Conservation (phyloP, 2,113 vertebrate genomes). For the Verasper variegatus region DNA sequence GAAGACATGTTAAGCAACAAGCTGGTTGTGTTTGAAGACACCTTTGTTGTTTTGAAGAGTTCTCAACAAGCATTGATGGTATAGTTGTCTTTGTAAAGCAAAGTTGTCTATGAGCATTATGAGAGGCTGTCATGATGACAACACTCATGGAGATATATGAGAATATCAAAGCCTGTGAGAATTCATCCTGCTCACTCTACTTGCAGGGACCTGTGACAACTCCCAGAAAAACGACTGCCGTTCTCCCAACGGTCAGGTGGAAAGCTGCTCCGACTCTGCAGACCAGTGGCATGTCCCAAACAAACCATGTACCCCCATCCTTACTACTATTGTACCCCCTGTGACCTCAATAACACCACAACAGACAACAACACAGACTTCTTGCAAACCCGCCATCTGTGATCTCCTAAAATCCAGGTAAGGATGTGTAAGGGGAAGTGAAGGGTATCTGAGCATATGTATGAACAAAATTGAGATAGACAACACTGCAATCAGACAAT, state of each 20-base stretch:
- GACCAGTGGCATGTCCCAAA: constrained; percentile 80
- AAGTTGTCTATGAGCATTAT: not conserved
- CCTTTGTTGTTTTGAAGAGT: no score
- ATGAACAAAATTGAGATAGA: not conserved
- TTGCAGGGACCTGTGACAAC: constrained; percentile 90
- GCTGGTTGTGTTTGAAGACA: no score
- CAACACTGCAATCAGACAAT: not conserved
- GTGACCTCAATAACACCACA: not conserved
- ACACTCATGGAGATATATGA: no score
- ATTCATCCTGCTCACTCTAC: not conserved
- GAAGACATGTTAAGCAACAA: no score
- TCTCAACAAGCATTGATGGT: no score
- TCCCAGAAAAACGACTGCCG: constrained; percentile 86
- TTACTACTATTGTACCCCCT: constrained; percentile 22
- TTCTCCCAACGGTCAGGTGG: constrained; percentile 77
- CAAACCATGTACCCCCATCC: constrained; percentile 62
- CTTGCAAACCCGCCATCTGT: constrained; percentile 79
- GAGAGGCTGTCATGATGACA: not conserved
- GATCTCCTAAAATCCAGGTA: constrained; percentile 86
- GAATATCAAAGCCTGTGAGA: no score
- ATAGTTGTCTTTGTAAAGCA: not conserved
- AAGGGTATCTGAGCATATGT: not conserved
- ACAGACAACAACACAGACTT: not conserved
- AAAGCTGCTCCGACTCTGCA: constrained; percentile 81
- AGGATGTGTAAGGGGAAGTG: constrained; percentile 54